Percentiles rank a stretch among this genome's conserved stretches.
Conservation (phyloP, 2,113 vertebrate genomes). For the Eleginops maclovinus region DNA sequence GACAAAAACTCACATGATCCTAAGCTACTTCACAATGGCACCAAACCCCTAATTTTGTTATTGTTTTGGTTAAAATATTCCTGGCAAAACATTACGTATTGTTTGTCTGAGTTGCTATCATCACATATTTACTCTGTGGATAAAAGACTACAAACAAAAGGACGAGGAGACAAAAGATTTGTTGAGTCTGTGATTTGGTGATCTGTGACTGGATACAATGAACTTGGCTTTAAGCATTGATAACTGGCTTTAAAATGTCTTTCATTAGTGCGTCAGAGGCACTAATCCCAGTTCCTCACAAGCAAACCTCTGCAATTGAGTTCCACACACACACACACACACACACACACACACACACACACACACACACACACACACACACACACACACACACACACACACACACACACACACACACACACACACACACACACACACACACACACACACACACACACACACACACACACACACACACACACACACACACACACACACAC, state of each 20-base stretch:
- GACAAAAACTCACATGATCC: too few relatives aligned
- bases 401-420: constrained; percentile 29
- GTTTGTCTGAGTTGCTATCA: too few relatives aligned
- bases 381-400: constrained; percentile 26
- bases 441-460: constrained; percentile 46
- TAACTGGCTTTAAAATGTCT: background rate
- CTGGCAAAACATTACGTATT: too few relatives aligned
- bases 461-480: constrained; percentile 8
- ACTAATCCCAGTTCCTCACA: constrained; percentile 3
- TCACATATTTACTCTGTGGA: background rate
- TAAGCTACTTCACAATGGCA: too few relatives aligned
- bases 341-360: constrained; percentile 30
- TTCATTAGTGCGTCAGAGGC: background rate
- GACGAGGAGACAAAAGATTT: background rate
- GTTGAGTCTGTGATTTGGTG: background rate
- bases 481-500: constrained; percentile 42
- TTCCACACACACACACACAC: constrained; percentile 42
- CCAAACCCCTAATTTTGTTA: too few relatives aligned
- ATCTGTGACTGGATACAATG: background rate
- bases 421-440: constrained; percentile 39
- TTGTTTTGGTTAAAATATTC: too few relatives aligned
- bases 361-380: constrained; percentile 37
- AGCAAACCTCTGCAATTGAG: constrained; percentile 31
- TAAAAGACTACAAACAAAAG: background rate
- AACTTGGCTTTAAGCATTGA: background rate